phyloP scores from a whole-genome alignment of 2,113 vertebrate genomes.

The Narcine bancroftii region DNA sequence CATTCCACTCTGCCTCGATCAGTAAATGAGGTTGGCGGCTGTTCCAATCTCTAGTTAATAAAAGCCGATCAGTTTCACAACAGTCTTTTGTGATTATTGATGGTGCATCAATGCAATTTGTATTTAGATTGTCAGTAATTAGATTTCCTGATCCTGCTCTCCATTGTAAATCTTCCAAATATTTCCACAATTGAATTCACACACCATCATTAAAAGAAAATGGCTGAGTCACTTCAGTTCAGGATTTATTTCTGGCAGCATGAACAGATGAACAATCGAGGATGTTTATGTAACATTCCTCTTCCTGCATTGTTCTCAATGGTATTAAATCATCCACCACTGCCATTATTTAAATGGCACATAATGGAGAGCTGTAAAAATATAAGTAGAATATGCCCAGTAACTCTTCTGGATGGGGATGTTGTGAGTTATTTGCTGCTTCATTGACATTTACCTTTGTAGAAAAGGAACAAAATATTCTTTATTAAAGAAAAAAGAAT shows the following conservation, averaged over 20 bases:
- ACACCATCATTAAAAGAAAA: background rate
- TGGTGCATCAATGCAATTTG: no score
- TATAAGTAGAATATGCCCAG: background rate
- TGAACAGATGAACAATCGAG: background rate
- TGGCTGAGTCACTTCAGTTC: background rate
- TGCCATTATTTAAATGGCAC: background rate
- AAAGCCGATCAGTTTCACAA: no score
- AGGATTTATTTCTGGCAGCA: background rate
- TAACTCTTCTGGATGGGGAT: background rate
- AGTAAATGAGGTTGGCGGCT: no score
- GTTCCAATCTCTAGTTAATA: no score
- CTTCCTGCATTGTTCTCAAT: background rate
- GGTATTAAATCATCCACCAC: background rate
- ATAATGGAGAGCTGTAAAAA: background rate
- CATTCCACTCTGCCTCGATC: no score
- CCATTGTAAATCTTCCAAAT: background rate
- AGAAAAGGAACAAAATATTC: no score
- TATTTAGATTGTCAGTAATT: background rate
- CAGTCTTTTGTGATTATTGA: no score
- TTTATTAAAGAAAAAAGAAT: no score
- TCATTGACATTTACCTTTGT: no score
- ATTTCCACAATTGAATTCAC: constrained; percentile 11
- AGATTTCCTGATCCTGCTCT: background rate
- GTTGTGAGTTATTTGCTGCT: background rate
- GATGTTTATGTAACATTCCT: background rate